Base-by-base conservation (phyloP, 35 echinoderm and acorn worm species). In the Ophiothrix spiculata region DNA sequence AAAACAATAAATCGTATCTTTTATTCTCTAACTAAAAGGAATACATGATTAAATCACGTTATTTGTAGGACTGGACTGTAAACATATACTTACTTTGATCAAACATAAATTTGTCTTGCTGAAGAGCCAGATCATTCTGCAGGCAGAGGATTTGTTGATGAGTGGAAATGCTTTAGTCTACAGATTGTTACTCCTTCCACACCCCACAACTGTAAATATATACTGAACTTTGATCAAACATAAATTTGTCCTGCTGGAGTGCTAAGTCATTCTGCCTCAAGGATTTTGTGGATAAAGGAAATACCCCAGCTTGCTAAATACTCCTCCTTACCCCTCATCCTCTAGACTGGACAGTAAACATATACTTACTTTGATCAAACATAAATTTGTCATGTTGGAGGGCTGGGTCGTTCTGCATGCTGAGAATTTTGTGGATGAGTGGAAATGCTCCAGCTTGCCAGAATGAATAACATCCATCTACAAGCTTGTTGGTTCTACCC, bases 381-480 rank as follows among this genome's bases (percentile, higher is more conserved):
- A 83, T 33, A 81, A 0, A 81, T 17, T 81, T 17, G 19, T 78
- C 76, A 2, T 78, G 3, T 78, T 78, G 38, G 10, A 78, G 60
- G 3, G 10, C 60, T 25, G 17, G 17, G 23, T 69, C 60, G 3
- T 69, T 90, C 79, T 99, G 92, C n/a, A n/a, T 69, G 6, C 83
- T 91, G 17, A 99, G 90, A 29, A 99, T 91, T 37, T 82, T 86
- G 79, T 99, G 96, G 15, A 99, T 80, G 31, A 94, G 79, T n/a
- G 96, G 96, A 84, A 94, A 93, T 1, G 83, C 90, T 14, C 96
- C 96, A 32, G 92, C 96, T 49, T 94, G 92, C 92, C 96, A 94
- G 74, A 94, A 94, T 31, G 88, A 91, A 56, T 99, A 99, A 83
- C 96, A 99, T 1, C 96, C 96, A 90, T 99, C 96, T 16, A 99